phyloP scores from a whole-genome alignment of 53 echinoderm and acorn worm species.

The Crossaster papposus region DNA sequence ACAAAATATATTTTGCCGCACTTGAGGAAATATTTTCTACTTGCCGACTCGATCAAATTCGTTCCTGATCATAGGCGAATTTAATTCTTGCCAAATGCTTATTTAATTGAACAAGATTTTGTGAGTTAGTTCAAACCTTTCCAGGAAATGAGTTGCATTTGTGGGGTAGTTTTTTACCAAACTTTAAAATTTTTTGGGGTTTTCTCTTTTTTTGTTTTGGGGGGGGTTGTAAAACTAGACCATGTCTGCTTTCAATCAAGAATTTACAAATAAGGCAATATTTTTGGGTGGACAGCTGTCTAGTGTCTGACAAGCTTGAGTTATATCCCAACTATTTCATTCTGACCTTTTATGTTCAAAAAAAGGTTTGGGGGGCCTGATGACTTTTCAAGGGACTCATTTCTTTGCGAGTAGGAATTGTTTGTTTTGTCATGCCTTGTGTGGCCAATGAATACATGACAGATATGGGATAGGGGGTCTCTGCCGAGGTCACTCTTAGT shows the following conservation, averaged over 20 bases:
- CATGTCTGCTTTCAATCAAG: conserved; percentile 1
- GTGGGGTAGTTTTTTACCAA: background rate
- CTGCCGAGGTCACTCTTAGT: background rate
- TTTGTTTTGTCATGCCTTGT: background rate
- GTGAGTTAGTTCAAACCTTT: background rate
- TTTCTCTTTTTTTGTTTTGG: no score
- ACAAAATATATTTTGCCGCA: no score
- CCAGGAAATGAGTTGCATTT: background rate
- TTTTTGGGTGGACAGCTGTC: background rate
- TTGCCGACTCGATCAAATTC: no score
- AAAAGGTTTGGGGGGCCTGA: background rate
- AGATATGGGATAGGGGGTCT: background rate
- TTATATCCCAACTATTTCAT: background rate
- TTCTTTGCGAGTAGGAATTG: background rate
- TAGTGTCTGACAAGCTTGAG: background rate
- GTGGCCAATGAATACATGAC: background rate
- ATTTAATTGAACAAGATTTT: background rate
- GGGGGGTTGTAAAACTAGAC: background rate
- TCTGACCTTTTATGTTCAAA: background rate
- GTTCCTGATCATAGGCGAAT: no score
- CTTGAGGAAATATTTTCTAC: no score
- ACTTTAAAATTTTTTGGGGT: no score
- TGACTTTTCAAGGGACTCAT: background rate
- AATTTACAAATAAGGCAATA: background rate
- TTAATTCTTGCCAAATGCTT: background rate